Evolutionary conservation across 2,888 invertebrate species (phyloP), one percentile per base, ranked within the genome.

Genomic region (Trissoscelio sp.): DNA sequence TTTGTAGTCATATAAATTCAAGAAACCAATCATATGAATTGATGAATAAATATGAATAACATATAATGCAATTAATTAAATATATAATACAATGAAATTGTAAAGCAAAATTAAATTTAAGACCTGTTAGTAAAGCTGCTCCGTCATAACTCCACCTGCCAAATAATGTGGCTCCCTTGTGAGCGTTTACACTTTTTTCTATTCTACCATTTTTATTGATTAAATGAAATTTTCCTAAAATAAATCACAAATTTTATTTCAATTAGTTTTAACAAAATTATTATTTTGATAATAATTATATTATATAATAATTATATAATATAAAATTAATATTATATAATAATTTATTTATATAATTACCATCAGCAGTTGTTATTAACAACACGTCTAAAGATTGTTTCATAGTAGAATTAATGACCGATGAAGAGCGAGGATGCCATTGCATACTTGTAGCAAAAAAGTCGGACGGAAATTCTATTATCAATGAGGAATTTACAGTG

Each of bases 121-220:
- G 91, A 96, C 97, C 96, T 88, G 97, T 98, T 11, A 98, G 92
- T 51, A 99, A 93, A n/a, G 98, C 97, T 24, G 97, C 96, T 2
- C 98, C 99, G 92, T 99, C 99, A 66, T 95, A 95, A 91, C 97
- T 98, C 99, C 99, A 99, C 87, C 96, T 94, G 0, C 97, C 97
- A 58, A 95, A 94, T 18, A 98, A 93, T 75, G 97, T 96, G 9
- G 99, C 98, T 0, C 98, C 95, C 89, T 95, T 95, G 89, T 99
- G 99, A 14, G 98, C 99, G 44, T 96, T 96, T 0, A 99, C 96
- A 82, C 94, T 96, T 90, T 98, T 97, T 91, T 99, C 99, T 72
- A 98, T 95, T 24, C 98, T 94, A 0, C 98, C 99, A 86, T 95
- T 96, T 88, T 96, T 95, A 87, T 96, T 97, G 14, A 99, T 93